A percentile compares a stretch with the other conserved stretches of the same genome.
These are phyloP conservation scores for Campylomormyrus numenius DNA, from an alignment of 2,113 vertebrate genomes.

Conservation along the genomic window DNA sequence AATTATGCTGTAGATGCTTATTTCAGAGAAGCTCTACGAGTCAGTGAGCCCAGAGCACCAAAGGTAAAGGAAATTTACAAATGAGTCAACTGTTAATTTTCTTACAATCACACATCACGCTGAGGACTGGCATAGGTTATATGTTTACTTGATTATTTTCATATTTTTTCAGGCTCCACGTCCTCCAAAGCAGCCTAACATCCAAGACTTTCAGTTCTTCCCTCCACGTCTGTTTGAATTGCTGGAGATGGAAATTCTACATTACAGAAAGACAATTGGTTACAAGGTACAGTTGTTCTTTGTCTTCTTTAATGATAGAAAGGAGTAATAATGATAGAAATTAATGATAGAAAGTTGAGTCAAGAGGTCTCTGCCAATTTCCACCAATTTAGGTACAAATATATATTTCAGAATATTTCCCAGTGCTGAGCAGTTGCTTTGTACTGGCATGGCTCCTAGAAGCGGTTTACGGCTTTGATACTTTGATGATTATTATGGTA, in stretches of 20 bases:
- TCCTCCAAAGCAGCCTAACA: slow-evolving; percentile 80
- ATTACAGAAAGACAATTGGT: slow-evolving; percentile 81
- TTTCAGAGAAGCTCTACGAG: slow-evolving; percentile 79
- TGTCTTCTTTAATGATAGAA: neutral
- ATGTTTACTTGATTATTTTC: neutral
- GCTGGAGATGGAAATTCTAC: slow-evolving; percentile 81
- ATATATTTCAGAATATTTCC: no score
- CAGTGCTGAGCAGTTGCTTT: no score
- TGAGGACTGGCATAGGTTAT: neutral
- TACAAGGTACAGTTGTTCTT: slow-evolving; percentile 66
- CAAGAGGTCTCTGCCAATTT: neutral
- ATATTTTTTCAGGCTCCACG: slow-evolving; percentile 66
- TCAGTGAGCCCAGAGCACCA: slow-evolving; percentile 76
- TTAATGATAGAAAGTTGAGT: neutral
- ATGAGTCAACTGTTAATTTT: neutral
- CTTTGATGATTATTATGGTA: no score
- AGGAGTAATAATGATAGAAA: neutral
- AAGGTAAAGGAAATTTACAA: slow-evolving; percentile 59
- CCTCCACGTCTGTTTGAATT: slow-evolving; percentile 79
- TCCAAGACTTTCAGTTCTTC: slow-evolving; percentile 86
- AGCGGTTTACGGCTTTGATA: no score
- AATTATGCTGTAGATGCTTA: slow-evolving; percentile 85
- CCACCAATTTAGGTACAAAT: neutral
- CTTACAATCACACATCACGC: neutral
- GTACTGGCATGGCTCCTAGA: no score